phyloP scores from a whole-genome alignment of 1,140 invertebrate genomes.

The Melipona quadrifasciata region DNA sequence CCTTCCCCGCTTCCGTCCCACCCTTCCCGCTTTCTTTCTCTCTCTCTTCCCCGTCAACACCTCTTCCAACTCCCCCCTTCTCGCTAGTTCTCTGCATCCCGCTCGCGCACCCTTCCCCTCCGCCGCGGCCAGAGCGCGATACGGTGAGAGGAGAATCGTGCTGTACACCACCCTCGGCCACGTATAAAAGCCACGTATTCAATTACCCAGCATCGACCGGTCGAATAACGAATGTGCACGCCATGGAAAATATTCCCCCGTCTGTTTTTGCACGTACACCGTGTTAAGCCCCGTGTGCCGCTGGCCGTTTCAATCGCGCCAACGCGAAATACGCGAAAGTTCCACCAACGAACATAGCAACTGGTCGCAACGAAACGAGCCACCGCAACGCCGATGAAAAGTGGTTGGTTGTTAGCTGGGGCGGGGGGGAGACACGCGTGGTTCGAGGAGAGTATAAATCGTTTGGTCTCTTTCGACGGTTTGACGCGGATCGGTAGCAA shows the following conservation, averaged over 20 bases:
- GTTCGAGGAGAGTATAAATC: background rate
- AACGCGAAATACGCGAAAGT: conserved; percentile 1
- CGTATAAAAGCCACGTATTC: conserved; percentile 73
- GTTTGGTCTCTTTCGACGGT: background rate
- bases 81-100: background rate
- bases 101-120: conserved; percentile 30
- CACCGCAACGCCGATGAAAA: background rate
- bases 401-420: background rate
- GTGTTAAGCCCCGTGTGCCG: conserved; percentile 8
- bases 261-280: conserved; percentile 51
- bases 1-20: background rate
- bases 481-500: background rate
- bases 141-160: conserved; percentile 38
- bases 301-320: conserved; percentile 5
- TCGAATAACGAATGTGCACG: conserved; percentile 72
- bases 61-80: background rate
- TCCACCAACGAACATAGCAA: background rate
- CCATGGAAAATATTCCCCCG: conserved; percentile 68
- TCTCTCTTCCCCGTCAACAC: background rate
- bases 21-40: background rate
- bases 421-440: too few species aligned
- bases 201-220: conserved; percentile 72
- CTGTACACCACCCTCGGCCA: conserved; percentile 54
- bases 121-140: conserved; percentile 2
- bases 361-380: background rate